phyloP scores from a whole-genome alignment of 92 coral and sea anemone species.

The Palythoa caribaeorum region DNA sequence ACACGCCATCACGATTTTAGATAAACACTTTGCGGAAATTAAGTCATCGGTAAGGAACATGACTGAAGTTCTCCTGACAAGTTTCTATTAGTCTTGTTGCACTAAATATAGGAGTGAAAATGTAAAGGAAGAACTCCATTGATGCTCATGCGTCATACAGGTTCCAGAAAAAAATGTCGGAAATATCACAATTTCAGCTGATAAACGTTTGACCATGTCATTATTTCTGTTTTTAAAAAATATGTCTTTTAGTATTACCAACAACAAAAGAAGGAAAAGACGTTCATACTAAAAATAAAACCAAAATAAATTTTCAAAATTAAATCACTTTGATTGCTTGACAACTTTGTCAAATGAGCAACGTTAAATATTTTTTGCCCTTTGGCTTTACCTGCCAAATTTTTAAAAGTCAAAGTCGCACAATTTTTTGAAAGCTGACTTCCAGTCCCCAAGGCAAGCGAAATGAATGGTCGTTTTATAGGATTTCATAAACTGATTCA shows the following conservation, averaged over 20 bases:
- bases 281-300: not conserved
- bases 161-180: not conserved
- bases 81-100: not conserved
- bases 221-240: too few relatives aligned
- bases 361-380: too few relatives aligned
- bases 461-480: too few relatives aligned
- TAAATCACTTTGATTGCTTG: not conserved
- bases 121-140: not conserved
- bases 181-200: not conserved
- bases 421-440: too few relatives aligned
- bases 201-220: not conserved
- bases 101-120: not conserved
- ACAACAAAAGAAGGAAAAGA: not conserved
- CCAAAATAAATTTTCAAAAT: not conserved
- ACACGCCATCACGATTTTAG: constrained; percentile 2
- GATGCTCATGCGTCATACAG: not conserved
- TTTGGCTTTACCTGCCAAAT: too few relatives aligned
- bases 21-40: not conserved
- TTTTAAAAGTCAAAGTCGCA: too few relatives aligned
- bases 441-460: too few relatives aligned
- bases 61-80: too few relatives aligned
- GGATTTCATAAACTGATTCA: too few relatives aligned
- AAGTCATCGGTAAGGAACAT: too few relatives aligned
- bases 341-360: not conserved
- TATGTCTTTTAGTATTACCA: not conserved